Evolutionary conservation across 2,113 vertebrate genomes (phyloP).

Genomic region (Crotalus helleri): DNA sequence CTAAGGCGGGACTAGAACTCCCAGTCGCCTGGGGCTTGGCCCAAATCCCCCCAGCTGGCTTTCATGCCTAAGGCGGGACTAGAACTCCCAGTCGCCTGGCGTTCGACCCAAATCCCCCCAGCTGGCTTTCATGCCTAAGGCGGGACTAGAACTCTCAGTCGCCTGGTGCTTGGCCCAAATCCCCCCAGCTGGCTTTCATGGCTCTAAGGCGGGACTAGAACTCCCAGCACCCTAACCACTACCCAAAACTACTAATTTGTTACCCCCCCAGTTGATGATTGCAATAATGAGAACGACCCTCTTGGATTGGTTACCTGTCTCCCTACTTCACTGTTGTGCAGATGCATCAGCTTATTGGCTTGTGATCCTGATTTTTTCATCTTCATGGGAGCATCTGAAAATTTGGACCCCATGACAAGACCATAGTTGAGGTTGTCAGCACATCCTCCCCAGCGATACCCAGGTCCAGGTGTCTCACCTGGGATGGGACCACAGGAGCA

Average conservation of each 20-base stretch:
- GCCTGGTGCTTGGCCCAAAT: too few relatives aligned
- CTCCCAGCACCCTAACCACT: too few relatives aligned
- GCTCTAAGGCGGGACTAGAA: too few relatives aligned
- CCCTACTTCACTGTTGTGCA: slow-evolving; percentile 99
- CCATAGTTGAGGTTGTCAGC: slow-evolving; percentile 97
- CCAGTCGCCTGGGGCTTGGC: too few relatives aligned
- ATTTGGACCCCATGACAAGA: slow-evolving; percentile 96
- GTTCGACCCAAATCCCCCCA: too few relatives aligned
- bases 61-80: too few relatives aligned
- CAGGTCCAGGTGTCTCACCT: slow-evolving; percentile 88
- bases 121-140: too few relatives aligned
- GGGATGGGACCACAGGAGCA: slow-evolving; percentile 94
- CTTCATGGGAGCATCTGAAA: slow-evolving; percentile 98
- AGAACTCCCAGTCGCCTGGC: too few relatives aligned
- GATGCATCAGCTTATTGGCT: slow-evolving; percentile 98
- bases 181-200: too few relatives aligned
- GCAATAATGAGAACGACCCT: slow-evolving; percentile 61
- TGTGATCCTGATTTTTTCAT: slow-evolving; percentile 94
- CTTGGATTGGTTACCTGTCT: slow-evolving; percentile 86
- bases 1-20: too few relatives aligned
- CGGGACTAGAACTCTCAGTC: too few relatives aligned
- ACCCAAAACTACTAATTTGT: not conserved
- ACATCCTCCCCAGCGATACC: slow-evolving; percentile 98
- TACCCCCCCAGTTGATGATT: slow-evolving; percentile 49
- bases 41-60: too few relatives aligned